phyloP scores from a whole-genome alignment of 2,888 invertebrate species.

The Eurois occulta region DNA sequence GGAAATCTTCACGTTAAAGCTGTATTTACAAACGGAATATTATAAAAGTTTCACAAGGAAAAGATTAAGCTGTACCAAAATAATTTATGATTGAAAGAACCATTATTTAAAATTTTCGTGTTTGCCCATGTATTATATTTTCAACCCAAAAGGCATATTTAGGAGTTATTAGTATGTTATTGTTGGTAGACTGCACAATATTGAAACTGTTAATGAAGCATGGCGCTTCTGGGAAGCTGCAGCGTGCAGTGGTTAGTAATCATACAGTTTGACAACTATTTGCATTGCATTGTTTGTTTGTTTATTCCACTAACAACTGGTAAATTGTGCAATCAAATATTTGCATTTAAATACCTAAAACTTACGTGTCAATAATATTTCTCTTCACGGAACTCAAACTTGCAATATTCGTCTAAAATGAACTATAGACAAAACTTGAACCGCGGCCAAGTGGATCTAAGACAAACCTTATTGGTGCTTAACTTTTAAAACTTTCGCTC shows the following conservation, averaged over 20 bases:
- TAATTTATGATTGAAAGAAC: slow-evolving; percentile 38
- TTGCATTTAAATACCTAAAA: neutral
- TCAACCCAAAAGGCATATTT: neutral
- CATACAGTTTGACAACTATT: slow-evolving; percentile 25
- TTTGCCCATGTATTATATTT: neutral
- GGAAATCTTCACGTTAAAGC: slow-evolving; percentile 45
- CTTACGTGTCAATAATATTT: neutral
- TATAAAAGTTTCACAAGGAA: slow-evolving; percentile 40
- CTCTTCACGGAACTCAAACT: neutral
- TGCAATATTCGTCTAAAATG: neutral
- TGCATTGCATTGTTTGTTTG: slow-evolving; percentile 23
- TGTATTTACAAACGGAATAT: slow-evolving; percentile 39
- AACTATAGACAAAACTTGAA: neutral
- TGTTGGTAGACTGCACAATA: slow-evolving; percentile 18
- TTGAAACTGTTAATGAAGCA: slow-evolving; percentile 26
- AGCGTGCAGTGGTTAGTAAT: neutral
- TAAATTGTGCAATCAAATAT: neutral
- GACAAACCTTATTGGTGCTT: neutral
- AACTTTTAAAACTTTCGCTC: neutral
- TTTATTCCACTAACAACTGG: neutral
- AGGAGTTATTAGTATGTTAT: neutral
- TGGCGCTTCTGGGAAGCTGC: neutral
- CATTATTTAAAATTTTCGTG: slow-evolving; percentile 20
- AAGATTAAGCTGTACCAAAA: slow-evolving; percentile 26
- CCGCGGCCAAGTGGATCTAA: neutral